Percentiles rank a stretch among this genome's conserved stretches.
phyloP scores from a whole-genome alignment of 2,888 invertebrate genomes.

The Cryptus armator region DNA sequence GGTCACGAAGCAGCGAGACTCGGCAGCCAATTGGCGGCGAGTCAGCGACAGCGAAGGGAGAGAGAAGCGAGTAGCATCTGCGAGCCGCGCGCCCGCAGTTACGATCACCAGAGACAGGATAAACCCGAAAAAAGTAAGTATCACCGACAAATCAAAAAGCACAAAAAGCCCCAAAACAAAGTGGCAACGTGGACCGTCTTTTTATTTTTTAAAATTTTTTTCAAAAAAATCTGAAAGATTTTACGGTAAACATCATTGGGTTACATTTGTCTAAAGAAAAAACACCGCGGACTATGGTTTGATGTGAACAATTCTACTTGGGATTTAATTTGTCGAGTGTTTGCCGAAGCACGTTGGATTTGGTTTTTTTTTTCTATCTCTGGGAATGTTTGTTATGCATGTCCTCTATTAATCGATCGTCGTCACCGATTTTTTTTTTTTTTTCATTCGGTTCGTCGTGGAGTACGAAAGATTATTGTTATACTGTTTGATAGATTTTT shows the following conservation, averaged over 20 bases:
- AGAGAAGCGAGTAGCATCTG: constrained; percentile 80
- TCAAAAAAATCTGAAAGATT: constrained; percentile 13
- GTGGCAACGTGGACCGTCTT: background rate
- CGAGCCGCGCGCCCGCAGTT: constrained; percentile 89
- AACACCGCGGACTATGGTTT: constrained; percentile 29
- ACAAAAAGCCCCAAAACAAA: background rate
- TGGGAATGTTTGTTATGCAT: constrained; percentile 57
- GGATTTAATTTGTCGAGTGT: constrained; percentile 22
- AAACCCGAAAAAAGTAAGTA: constrained; percentile 86
- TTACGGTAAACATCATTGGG: constrained; percentile 40
- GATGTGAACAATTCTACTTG: background rate
- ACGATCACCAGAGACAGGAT: constrained; percentile 87
- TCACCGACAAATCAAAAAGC: background rate
- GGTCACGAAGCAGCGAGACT: constrained; percentile 93
- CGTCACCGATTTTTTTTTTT: background rate
- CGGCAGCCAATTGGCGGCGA: constrained; percentile 87
- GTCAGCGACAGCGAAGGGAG: constrained; percentile 83
- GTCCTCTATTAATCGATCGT: constrained; percentile 32
- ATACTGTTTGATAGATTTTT: background rate
- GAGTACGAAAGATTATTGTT: background rate
- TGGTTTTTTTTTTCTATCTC: constrained; percentile 13
- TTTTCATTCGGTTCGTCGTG: background rate
- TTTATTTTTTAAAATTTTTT: background rate
- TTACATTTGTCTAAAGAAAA: constrained; percentile 8
- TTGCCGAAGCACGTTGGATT: constrained; percentile 42